Conservation (phyloP, 2,888 invertebrate genomes). For the Chymomyza fuscimana region DNA sequence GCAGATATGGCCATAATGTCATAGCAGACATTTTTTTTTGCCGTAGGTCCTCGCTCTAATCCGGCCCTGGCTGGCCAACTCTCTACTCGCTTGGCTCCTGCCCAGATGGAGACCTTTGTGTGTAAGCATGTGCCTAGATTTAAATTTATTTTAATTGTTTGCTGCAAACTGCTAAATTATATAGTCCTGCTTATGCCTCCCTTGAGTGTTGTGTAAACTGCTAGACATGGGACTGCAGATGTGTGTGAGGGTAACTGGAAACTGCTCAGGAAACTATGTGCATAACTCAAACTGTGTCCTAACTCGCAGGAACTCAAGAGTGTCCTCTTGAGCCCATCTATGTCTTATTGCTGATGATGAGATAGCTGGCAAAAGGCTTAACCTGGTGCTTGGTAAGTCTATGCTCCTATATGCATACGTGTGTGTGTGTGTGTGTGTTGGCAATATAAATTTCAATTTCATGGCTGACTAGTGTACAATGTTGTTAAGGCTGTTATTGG, state of each 20-base stretch:
- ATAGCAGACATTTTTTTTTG: too few relatives aligned
- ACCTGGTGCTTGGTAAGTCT: background rate
- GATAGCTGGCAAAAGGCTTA: background rate
- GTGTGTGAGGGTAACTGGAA: background rate
- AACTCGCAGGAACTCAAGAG: background rate
- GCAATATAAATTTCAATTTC: constrained; percentile 65
- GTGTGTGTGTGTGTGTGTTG: background rate
- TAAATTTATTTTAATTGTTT: constrained; percentile 33
- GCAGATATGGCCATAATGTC: too few relatives aligned
- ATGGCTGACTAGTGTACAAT: constrained; percentile 50
- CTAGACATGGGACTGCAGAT: background rate
- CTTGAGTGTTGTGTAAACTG: background rate
- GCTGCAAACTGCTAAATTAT: constrained; percentile 18
- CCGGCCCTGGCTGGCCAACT: background rate
- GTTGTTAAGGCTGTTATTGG: constrained; percentile 15
- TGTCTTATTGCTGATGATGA: background rate
- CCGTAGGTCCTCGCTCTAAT: too few relatives aligned
- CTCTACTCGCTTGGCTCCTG: background rate
- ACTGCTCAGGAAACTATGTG: too few relatives aligned
- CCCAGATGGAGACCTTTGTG: background rate
- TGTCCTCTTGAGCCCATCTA: background rate
- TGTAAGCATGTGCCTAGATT: constrained; percentile 11
- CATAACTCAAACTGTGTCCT: background rate
- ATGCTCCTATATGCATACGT: background rate
- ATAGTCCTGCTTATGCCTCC: background rate